Base-by-base conservation (phyloP, 2,797 vertebrate species). In the Eurystomus glaucurus region DNA sequence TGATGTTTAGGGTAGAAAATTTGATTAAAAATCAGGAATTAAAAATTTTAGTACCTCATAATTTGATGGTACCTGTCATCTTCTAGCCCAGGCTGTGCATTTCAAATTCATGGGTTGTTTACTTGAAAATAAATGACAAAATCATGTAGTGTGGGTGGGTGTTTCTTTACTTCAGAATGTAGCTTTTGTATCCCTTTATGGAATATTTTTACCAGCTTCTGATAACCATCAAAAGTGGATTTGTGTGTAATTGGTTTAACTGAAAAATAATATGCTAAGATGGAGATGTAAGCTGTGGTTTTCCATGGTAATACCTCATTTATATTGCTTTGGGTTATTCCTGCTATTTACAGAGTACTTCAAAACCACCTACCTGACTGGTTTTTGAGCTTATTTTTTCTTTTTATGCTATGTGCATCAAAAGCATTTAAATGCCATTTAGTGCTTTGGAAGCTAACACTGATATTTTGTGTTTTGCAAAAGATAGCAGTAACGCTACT, bases 1-100 rank as follows among this genome's bases (percentile, higher is more conserved):
- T 94, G 92, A 91, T 88, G 84, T 88, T 89, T 91, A 74, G 69
- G 45, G 51, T 85, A 92, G 64, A 84, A 98, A 96, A 96, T 96
- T 86, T 96, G 94, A 96, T 97, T 96, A 96, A 94, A 96, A 95
- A 86, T 94, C 31, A 3, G 79, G 85, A 98, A 97, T 96, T 94
- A 96, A 97, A 97, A 92, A 83, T 97, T 97, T 97, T 98, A 97
- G 79, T 94, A 83, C 94, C 93, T 85, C 92, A 23, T 97, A 93
- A 96, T 96, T 95, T 96, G 95, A 92, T 91, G 69, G 79, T 97
- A 96, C 92, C 95, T 97, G 97, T 97, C 95, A 97, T 64, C 94
- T 97, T 91, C 48, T 60, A 93, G 83, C 74, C 60, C 62, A 71
- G 78, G 69, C 45, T 93, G 55, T 90, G 93, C 88, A 97, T 97